Conservation (phyloP, 1,140 invertebrate species). For the Tribolium castaneum region DNA sequence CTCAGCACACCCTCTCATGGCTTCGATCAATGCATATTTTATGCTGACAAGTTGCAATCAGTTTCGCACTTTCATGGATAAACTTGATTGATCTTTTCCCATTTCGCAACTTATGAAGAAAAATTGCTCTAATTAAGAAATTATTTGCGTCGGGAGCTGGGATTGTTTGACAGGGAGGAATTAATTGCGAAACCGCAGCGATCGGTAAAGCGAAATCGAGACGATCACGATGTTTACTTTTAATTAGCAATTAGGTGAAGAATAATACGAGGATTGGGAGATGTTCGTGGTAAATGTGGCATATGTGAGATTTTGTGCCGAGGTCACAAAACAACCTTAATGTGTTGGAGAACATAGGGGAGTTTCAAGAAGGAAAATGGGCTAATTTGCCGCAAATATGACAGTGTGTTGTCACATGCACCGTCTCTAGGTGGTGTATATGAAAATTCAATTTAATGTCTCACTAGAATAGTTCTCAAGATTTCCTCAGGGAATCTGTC, state of each 20-base stretch:
- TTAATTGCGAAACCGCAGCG: slow-evolving; percentile 20
- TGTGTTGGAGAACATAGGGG: neutral
- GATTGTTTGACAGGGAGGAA: neutral
- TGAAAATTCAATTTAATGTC: slow-evolving; percentile 41
- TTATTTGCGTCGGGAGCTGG: neutral
- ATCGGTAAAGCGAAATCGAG: neutral
- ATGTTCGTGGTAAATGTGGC: slow-evolving; percentile 6
- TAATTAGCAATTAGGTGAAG: slow-evolving; percentile 4
- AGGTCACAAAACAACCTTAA: neutral
- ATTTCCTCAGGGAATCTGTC: slow-evolving; percentile 36
- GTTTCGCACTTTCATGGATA: slow-evolving; percentile 39
- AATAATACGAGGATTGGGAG: neutral
- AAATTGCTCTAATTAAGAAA: slow-evolving; percentile 32
- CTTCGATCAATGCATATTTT: slow-evolving; percentile 47
- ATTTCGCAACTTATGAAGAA: slow-evolving; percentile 25
- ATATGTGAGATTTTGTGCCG: neutral
- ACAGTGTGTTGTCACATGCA: slow-evolving; percentile 26
- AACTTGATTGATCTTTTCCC: slow-evolving; percentile 30
- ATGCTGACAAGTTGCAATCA: slow-evolving; percentile 47
- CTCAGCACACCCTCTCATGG: slow-evolving; percentile 42
- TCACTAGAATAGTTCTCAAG: slow-evolving; percentile 37
- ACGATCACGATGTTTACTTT: slow-evolving; percentile 2
- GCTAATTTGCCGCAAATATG: slow-evolving; percentile 34
- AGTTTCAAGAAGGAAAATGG: slow-evolving; percentile 26
- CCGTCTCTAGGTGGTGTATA: slow-evolving; percentile 27